These are phyloP conservation scores for Macroglossus sobrinus DNA, from an alignment of 2,113 vertebrate species.

Conservation along the genomic window DNA sequence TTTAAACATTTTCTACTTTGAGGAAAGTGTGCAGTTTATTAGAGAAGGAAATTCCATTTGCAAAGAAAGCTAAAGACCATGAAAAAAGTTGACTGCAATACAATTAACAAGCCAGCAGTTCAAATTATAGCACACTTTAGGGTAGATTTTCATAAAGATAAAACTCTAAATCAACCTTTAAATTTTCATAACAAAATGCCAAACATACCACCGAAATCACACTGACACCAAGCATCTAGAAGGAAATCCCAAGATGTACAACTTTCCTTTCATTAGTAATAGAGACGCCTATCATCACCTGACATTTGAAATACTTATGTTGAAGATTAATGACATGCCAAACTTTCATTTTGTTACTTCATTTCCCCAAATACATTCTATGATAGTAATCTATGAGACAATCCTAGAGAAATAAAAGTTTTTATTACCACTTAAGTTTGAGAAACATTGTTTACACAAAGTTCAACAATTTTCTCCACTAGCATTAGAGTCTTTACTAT, in stretches of 20 bases:
- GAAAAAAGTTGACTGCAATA: neutral
- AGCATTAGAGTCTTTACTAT: neutral
- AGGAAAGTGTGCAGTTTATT: neutral
- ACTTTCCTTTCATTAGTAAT: neutral
- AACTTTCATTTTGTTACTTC: neutral
- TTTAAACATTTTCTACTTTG: slow-evolving; percentile 22
- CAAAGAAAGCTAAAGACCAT: neutral
- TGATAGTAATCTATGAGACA: neutral
- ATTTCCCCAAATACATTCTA: neutral
- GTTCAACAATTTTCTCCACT: neutral
- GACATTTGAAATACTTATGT: neutral
- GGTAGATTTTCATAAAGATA: neutral
- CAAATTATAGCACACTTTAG: neutral
- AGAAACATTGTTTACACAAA: neutral
- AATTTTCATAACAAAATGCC: neutral
- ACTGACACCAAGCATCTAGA: neutral
- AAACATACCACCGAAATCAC: neutral
- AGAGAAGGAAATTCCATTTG: slow-evolving; percentile 40
- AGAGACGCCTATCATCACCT: neutral
- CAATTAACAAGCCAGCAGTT: neutral
- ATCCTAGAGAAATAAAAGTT: neutral
- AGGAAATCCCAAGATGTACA: neutral
- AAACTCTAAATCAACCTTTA: neutral
- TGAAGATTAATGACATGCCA: neutral
- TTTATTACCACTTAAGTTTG: neutral